Percentiles rank a stretch among this genome's conserved stretches.
Conservation (phyloP, 2,797 vertebrate genomes). For the Danio kyathit region DNA sequence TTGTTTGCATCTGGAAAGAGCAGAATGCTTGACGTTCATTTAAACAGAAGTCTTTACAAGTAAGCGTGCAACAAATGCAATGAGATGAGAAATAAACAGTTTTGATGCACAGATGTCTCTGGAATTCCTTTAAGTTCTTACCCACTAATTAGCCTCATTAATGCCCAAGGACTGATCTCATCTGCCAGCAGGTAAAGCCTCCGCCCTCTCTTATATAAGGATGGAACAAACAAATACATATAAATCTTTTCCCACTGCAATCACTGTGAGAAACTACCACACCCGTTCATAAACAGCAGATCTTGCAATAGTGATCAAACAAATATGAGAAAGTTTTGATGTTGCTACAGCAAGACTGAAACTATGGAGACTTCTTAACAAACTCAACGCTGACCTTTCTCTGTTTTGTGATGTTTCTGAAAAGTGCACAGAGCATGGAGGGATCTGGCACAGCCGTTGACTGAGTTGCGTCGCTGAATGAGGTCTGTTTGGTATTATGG, state of each 20-base stretch:
- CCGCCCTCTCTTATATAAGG: slow-evolving; percentile 64
- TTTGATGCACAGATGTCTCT: slow-evolving; percentile 4
- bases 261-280: slow-evolving; percentile 52
- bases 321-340: not conserved
- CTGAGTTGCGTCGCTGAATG: slow-evolving; percentile 58
- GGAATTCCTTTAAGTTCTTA: slow-evolving; percentile 33
- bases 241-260: slow-evolving; percentile 59
- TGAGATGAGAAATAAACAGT: slow-evolving; percentile 6
- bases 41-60: slow-evolving; percentile 37
- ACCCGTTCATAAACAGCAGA: slow-evolving; percentile 23
- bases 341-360: not conserved
- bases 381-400: slow-evolving; percentile 1
- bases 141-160: slow-evolving; percentile 26
- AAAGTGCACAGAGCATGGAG: slow-evolving; percentile 30
- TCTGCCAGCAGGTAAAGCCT: slow-evolving; percentile 61
- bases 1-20: not conserved
- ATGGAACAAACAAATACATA: slow-evolving; percentile 48
- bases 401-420: slow-evolving; percentile 46
- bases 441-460: slow-evolving; percentile 58
- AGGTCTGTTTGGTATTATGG: slow-evolving; percentile 82
- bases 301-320: not conserved
- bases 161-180: slow-evolving; percentile 20
- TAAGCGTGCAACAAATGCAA: not conserved
- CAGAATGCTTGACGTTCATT: not conserved
- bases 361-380: slow-evolving; percentile 26